Base-by-base conservation (phyloP, 2,113 vertebrate species). In the Larimichthys crocea region DNA sequence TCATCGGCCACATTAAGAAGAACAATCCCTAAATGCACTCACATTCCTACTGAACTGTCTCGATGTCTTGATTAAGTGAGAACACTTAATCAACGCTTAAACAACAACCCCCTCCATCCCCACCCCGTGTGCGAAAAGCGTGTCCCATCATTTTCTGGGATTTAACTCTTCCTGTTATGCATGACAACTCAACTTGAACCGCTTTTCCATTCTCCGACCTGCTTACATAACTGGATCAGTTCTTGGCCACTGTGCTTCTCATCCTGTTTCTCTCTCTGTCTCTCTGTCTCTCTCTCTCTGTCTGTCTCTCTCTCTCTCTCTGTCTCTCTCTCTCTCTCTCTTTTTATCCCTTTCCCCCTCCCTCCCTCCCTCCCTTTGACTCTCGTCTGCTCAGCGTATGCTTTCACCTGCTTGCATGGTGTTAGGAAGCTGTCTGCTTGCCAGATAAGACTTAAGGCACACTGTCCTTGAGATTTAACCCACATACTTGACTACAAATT, bases 181-280 rank as follows among this genome's bases (percentile, higher is more conserved):
- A 87, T 82, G 90, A 84, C 88, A 89, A 90, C 89, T 93, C 88
- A 92, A 82, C 86, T 84, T 66, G 78, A 87, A 91, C 77, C 31
- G 62, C 80, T 91, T 85, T 57, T 91, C 79, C 91, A 85, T 85
- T 89, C 90, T 88, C 89, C 92, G 80, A 87, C 91, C 80, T 82
- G 65, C 82, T 94, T 94, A 92, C 87, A 84, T 94, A 94, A 94
- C 90, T 85, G 90, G 87, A 91, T 92, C 86, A 88, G 80, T 75
- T 77, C 74, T 81, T 67, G 76, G 70, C 44, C 78, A 68, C 83
- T 76, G 85, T 68, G 52, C 85, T 72, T 83, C 81, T 82, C 89
- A 83, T 91, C 85, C 90, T 76, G 76, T 83, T 86, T 81, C 64
- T 24, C 29, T 46, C 64, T 64, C 35, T n/a, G n/a, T n/a, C n/a